These are phyloP conservation scores for Adrianichthys oophorus DNA, from an alignment of 2,797 vertebrate genomes.

Conservation along the genomic window DNA sequence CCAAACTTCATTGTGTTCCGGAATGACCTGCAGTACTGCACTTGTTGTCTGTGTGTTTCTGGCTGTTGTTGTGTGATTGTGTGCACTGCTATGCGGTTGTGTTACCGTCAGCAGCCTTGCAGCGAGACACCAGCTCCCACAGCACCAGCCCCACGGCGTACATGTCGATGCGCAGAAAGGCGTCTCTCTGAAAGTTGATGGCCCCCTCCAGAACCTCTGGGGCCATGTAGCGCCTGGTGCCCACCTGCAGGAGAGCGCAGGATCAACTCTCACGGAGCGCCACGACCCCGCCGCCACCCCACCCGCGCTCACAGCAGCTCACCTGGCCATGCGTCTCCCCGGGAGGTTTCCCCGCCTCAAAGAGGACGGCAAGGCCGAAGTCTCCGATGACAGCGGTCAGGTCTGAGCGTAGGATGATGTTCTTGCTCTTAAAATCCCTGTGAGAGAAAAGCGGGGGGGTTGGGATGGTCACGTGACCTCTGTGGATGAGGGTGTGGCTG, in stretches of 20 bases:
- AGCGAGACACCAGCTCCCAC: conserved; percentile 93
- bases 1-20: too few species aligned
- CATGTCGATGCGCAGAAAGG: conserved; percentile 96
- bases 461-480: background rate
- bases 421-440: conserved; percentile 98
- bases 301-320: conserved; percentile 1
- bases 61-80: background rate
- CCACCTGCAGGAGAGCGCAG: conserved; percentile 77
- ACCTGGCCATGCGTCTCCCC: conserved; percentile 95
- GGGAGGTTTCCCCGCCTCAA: conserved; percentile 91
- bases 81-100: conserved; percentile 43
- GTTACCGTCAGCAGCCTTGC: conserved; percentile 89
- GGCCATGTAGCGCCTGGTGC: conserved; percentile 95
- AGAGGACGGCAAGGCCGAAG: conserved; percentile 90
- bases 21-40: too few species aligned
- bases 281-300: too few species aligned
- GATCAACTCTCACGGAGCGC: too few species aligned
- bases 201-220: conserved; percentile 94
- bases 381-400: conserved; percentile 89
- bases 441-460: background rate
- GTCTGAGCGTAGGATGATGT: conserved; percentile 88
- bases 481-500: background rate
- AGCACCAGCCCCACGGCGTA: conserved; percentile 94
- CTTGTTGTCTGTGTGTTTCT: too few species aligned
- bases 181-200: conserved; percentile 95